Evolutionary conservation across 2,797 vertebrate genomes (phyloP).

Genomic region (Anas acuta): DNA sequence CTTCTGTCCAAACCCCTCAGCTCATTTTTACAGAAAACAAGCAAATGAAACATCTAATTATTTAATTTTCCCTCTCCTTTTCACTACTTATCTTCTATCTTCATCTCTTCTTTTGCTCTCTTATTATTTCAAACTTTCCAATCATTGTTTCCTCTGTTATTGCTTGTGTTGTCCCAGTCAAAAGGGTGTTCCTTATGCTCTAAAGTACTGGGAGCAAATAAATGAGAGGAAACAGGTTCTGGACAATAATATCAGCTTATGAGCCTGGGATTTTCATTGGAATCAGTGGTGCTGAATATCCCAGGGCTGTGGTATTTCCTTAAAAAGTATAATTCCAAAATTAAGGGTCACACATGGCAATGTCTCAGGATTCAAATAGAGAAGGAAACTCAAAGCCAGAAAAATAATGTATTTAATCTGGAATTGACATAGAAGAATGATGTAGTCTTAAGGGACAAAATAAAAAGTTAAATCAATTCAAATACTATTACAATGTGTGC

Average conservation of each 20-base stretch:
- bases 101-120: not conserved
- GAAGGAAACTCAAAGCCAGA: not conserved
- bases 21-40: not conserved
- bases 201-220: rapidly evolving
- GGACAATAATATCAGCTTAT: rapidly evolving
- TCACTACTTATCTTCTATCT: not conserved
- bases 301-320: not conserved
- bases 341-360: rapidly evolving
- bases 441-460: not conserved
- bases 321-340: not conserved
- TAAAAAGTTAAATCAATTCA: not conserved
- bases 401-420: not conserved
- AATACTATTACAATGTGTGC: not conserved
- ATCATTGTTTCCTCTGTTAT: not conserved
- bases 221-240: not conserved
- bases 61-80: not conserved
- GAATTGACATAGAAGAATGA: not conserved
- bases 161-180: not conserved
- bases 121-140: not conserved
- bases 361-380: not conserved
- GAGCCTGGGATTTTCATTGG: not conserved
- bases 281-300: not conserved
- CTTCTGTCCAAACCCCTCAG: not conserved
- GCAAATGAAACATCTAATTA: not conserved
- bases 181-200: rapidly evolving